Percentiles rank a stretch among this genome's conserved stretches.
phyloP scores from a whole-genome alignment of 2,797 vertebrate genomes.

The Aplochiton taeniatus region DNA sequence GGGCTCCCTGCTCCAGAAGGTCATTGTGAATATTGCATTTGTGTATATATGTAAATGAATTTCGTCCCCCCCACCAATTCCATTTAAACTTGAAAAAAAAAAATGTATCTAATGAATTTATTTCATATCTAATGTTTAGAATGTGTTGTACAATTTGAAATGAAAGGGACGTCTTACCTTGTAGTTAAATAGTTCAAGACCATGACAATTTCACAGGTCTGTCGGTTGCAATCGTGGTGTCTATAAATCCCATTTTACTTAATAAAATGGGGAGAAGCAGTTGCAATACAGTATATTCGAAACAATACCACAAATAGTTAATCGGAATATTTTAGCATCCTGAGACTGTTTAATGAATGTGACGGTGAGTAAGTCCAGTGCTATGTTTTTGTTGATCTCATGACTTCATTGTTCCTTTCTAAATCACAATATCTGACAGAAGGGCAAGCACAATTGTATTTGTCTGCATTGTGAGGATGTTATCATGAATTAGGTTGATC shows the following conservation, averaged over 20 bases:
- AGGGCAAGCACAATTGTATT: background rate
- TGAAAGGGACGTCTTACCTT: slow-evolving; percentile 63
- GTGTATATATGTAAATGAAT: slow-evolving; percentile 79
- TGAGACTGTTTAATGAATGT: slow-evolving; percentile 28
- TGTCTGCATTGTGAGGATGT: slow-evolving; percentile 8
- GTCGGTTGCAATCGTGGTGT: background rate
- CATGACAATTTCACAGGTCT: background rate
- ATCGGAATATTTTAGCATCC: slow-evolving; percentile 17
- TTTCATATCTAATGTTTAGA: slow-evolving; percentile 62
- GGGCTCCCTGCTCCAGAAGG: slow-evolving; percentile 57
- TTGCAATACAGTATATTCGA: slow-evolving; percentile 2
- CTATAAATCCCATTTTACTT: slow-evolving; percentile 20
- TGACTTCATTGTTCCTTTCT: too few species aligned
- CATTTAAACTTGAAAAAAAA: slow-evolving; percentile 77
- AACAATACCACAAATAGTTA: slow-evolving; percentile 20
- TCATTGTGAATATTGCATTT: slow-evolving; percentile 68
- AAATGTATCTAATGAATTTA: slow-evolving; percentile 68
- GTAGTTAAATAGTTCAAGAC: slow-evolving; percentile 35
- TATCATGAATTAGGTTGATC: slow-evolving; percentile 17
- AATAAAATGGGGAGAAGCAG: background rate
- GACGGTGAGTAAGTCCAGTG: background rate
- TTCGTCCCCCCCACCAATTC: slow-evolving; percentile 78
- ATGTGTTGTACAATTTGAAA: slow-evolving; percentile 59
- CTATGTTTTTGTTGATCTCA: too few species aligned
- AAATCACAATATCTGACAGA: background rate